Evolutionary conservation across 2,888 invertebrate species (phyloP).

Genomic region (Tyria jacobaeae): DNA sequence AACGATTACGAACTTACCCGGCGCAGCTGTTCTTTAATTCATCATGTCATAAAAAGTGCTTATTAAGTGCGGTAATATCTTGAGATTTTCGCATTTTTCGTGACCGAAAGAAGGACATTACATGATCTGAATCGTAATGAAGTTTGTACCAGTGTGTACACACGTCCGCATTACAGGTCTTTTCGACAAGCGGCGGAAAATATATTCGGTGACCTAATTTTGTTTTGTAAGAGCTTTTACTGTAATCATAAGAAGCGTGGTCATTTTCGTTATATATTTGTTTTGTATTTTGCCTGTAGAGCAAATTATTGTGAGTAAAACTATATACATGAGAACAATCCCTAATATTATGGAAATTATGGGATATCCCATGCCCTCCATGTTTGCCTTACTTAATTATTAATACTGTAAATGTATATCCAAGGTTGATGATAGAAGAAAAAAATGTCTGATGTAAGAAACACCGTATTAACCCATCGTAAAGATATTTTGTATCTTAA

Average conservation of each 20-base stretch:
- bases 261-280: slow-evolving; percentile 10
- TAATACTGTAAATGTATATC: background rate
- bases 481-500: no score
- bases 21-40: slow-evolving; percentile 14
- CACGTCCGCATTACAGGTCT: slow-evolving; percentile 53
- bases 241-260: slow-evolving; percentile 1
- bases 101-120: slow-evolving; percentile 42
- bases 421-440: background rate
- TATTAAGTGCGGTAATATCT: slow-evolving; percentile 55
- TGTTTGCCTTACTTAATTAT: background rate
- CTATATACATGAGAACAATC: no score
- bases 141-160: slow-evolving; percentile 56
- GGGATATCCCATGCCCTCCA: background rate
- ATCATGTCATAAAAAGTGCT: slow-evolving; percentile 25
- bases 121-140: slow-evolving; percentile 73
- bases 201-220: slow-evolving; percentile 49
- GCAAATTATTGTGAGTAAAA: background rate
- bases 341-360: background rate
- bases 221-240: slow-evolving; percentile 27
- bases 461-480: no score
- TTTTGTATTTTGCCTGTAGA: background rate
- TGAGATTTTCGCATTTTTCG: slow-evolving; percentile 38
- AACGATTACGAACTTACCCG: slow-evolving; percentile 5
- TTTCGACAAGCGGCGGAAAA: slow-evolving; percentile 58
- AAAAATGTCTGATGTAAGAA: background rate